These are phyloP conservation scores for Lepeophtheirus salmonis DNA, from an alignment of 1,140 invertebrate genomes.

Conservation along the genomic window DNA sequence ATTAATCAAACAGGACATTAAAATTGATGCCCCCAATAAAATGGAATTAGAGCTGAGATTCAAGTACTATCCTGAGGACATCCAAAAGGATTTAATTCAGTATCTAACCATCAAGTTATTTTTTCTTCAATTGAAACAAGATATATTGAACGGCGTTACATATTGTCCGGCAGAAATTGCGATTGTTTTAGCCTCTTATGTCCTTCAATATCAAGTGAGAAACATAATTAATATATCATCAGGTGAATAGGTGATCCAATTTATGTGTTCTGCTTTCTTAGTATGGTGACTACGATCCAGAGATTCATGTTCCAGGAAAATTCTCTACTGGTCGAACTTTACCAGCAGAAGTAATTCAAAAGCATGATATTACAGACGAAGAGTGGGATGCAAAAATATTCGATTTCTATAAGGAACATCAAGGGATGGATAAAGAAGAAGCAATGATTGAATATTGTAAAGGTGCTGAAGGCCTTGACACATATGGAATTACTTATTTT, in stretches of 20 bases:
- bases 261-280: too few relatives aligned
- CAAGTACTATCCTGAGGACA: neutral
- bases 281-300: neutral
- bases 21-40: neutral
- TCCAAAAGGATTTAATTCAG: neutral
- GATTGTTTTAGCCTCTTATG: neutral
- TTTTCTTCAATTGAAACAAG: neutral
- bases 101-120: neutral
- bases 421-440: neutral
- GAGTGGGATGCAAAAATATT: neutral
- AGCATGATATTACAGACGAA: neutral
- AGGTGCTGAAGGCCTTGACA: neutral
- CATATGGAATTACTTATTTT: neutral
- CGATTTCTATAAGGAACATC: neutral
- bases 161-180: neutral
- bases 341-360: neutral
- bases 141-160: neutral
- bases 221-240: too few relatives aligned
- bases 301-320: neutral
- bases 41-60: neutral
- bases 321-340: too few relatives aligned
- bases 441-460: neutral
- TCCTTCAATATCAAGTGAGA: neutral
- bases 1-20: neutral
- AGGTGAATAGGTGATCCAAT: too few relatives aligned